Percentiles rank a stretch among this genome's conserved stretches.
Evolutionary conservation across 2,113 vertebrate genomes (phyloP).

Genomic region (Myodes glareolus): DNA sequence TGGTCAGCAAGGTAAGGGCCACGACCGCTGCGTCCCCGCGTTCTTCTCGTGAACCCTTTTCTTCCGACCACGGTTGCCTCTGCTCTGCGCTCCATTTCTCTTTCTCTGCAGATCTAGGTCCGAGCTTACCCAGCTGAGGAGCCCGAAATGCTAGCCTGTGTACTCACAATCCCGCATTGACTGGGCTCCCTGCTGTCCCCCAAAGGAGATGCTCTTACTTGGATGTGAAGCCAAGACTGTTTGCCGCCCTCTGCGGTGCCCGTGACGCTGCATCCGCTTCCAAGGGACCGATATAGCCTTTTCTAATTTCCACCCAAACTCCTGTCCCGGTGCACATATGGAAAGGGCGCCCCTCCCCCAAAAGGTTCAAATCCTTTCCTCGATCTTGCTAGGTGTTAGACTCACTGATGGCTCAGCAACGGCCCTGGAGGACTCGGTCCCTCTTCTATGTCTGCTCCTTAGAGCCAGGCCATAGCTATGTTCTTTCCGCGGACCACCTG

Average conservation of each 20-base stretch:
- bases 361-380: neutral
- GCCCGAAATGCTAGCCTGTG: neutral
- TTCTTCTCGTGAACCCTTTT: neutral
- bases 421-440: neutral
- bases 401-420: neutral
- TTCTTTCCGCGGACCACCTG: neutral
- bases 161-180: neutral
- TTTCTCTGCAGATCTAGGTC: neutral
- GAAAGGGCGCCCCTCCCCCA: neutral
- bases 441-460: neutral
- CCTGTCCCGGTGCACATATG: neutral
- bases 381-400: fast-evolving
- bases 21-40: neutral
- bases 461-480: neutral
- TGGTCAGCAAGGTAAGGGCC: conserved; percentile 96
- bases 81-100: neutral
- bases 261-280: neutral
- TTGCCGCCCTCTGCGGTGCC: neutral
- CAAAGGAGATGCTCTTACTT: neutral
- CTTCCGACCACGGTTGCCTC: neutral
- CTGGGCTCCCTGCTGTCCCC: neutral
- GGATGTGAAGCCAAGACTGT: neutral
- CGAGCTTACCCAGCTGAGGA: neutral
- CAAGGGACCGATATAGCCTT: neutral
- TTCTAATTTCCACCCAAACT: neutral